A percentile compares a stretch with the other conserved stretches of the same genome.
Conservation (phyloP, 2,888 invertebrate genomes). For the Priapulus caudatus region DNA sequence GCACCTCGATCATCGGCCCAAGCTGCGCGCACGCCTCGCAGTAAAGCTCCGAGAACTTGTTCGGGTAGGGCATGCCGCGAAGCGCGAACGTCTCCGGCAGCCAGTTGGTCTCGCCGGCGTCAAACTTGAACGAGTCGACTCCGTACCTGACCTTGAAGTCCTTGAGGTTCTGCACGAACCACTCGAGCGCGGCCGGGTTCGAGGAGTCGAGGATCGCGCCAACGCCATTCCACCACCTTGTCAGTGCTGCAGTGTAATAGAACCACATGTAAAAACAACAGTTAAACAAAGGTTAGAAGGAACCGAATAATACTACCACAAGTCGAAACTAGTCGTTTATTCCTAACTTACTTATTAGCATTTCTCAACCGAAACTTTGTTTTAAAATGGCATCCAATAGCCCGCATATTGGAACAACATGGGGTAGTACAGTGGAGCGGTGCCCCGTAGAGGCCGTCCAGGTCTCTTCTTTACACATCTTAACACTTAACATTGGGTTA, state of each 20-base stretch:
- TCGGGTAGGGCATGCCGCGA: constrained; percentile 66
- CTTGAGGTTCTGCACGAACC: constrained; percentile 63
- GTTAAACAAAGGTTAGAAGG: too few species aligned
- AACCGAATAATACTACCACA: too few species aligned
- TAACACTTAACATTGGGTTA: too few species aligned
- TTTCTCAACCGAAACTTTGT: too few species aligned
- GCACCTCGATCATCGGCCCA: constrained; percentile 60
- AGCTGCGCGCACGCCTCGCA: constrained; percentile 28
- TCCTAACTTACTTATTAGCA: too few species aligned
- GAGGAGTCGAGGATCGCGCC: constrained; percentile 68
- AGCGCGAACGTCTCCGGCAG: constrained; percentile 67
- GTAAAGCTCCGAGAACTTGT: constrained; percentile 52
- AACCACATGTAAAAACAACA: too few species aligned
- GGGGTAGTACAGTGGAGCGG: too few species aligned
- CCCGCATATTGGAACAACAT: too few species aligned
- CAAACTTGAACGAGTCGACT: constrained; percentile 76
- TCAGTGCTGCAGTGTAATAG: constrained; percentile 16
- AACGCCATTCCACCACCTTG: constrained; percentile 66
- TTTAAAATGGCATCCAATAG: too few species aligned
- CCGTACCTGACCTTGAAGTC: constrained; percentile 50
- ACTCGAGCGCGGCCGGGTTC: constrained; percentile 62
- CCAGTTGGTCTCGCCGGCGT: constrained; percentile 69
- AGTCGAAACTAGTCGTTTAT: too few species aligned
- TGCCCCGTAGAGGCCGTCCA: too few species aligned
- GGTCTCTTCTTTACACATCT: too few species aligned